Evolutionary conservation across 2,113 vertebrate species (phyloP).

Genomic region (Microtus oregoni): DNA sequence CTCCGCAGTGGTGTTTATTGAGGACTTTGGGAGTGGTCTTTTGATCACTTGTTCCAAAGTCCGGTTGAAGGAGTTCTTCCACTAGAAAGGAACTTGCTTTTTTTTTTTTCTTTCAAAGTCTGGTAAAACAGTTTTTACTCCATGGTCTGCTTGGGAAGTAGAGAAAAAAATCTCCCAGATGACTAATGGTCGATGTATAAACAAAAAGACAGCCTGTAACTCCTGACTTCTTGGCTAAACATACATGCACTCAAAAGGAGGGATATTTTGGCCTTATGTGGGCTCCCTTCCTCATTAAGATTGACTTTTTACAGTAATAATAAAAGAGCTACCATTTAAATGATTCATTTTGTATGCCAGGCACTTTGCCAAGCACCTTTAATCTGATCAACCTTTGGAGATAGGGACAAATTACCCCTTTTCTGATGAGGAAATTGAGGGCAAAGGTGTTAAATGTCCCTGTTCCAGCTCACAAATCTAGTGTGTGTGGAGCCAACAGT

Average conservation of each 20-base stretch:
- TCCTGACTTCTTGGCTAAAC: neutral
- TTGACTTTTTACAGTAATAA: conserved; percentile 41
- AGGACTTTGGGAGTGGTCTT: neutral
- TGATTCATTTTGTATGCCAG: neutral
- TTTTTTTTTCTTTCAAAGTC: neutral
- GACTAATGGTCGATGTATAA: conserved; percentile 32
- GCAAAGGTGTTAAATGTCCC: neutral
- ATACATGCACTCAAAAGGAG: neutral
- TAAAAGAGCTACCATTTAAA: conserved; percentile 29
- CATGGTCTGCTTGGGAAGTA: neutral
- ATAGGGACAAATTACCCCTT: neutral
- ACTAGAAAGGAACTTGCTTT: neutral
- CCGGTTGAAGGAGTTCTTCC: neutral
- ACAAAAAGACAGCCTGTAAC: neutral
- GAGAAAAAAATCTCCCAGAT: conserved; percentile 39
- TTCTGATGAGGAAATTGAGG: conserved; percentile 17
- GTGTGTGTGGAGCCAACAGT: neutral
- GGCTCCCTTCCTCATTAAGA: neutral
- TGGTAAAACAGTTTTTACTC: neutral
- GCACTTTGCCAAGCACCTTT: conserved; percentile 3
- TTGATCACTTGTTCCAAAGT: neutral
- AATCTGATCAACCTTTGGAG: neutral
- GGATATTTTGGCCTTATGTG: conserved; percentile 22
- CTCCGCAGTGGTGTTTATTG: neutral
- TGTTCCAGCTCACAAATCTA: neutral